Evolutionary conservation across 1,140 invertebrate species (phyloP).

Genomic region (Phortica variegata): DNA sequence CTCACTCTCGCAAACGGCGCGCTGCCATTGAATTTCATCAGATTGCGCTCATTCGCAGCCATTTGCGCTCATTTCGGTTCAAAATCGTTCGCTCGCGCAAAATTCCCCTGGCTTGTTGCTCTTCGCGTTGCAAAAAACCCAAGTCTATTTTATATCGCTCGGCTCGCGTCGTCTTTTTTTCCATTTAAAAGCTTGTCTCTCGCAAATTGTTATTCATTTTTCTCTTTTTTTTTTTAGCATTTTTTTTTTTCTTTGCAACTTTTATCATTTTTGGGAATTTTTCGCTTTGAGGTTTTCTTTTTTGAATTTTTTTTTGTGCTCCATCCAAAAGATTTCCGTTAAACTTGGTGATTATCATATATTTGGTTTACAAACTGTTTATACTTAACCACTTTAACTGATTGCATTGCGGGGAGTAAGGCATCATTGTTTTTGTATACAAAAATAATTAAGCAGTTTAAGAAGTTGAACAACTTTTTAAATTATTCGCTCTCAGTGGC

Average conservation of each 20-base stretch:
- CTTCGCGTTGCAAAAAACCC: slow-evolving; percentile 3
- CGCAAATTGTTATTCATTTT: background rate
- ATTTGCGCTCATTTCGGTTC: background rate
- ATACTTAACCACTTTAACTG: too few relatives aligned
- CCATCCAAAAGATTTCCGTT: slow-evolving; percentile 35
- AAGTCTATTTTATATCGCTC: slow-evolving; percentile 12
- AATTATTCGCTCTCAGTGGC: too few relatives aligned
- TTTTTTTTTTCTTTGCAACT: slow-evolving; percentile 8
- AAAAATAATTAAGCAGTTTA: too few relatives aligned
- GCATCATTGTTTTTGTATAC: too few relatives aligned
- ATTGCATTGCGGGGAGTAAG: too few relatives aligned
- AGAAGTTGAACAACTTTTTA: too few relatives aligned
- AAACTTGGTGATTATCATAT: slow-evolving; percentile 35
- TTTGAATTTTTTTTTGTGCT: slow-evolving; percentile 11
- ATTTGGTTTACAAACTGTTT: too few relatives aligned
- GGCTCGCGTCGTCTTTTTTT: background rate
- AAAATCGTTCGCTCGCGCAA: background rate
- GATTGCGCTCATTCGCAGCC: slow-evolving; percentile 18
- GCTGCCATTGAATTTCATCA: slow-evolving; percentile 50
- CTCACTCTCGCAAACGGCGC: slow-evolving; percentile 26
- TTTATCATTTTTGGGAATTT: slow-evolving; percentile 9
- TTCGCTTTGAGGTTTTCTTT: slow-evolving; percentile 1
- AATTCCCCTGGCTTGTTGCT: background rate
- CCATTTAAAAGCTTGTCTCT: slow-evolving; percentile 20
- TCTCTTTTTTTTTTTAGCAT: background rate